Evolutionary conservation across 2,888 invertebrate genomes (phyloP).

Genomic region (Diaperis boleti): DNA sequence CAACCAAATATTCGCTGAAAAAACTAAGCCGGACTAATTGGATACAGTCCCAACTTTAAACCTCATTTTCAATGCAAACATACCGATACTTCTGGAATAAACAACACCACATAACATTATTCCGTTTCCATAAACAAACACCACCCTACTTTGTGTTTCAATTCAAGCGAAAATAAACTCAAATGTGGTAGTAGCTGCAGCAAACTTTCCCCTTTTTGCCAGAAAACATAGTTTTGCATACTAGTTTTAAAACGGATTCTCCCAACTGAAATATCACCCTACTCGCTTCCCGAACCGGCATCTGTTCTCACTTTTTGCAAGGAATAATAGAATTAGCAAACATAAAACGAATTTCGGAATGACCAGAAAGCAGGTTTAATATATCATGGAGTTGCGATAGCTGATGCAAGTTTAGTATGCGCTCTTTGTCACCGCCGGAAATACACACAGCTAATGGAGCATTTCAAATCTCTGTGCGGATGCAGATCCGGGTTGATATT

Average conservation of each 20-base stretch:
- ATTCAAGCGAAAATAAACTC: not conserved
- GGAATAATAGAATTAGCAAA: not conserved
- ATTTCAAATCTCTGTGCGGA: constrained; percentile 5
- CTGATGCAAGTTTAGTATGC: not conserved
- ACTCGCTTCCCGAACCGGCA: not conserved
- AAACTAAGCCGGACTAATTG: too few species aligned
- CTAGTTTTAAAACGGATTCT: not conserved
- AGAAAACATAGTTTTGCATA: not conserved
- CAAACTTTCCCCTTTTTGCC: not conserved
- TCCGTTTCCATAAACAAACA: too few species aligned
- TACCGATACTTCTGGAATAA: too few species aligned
- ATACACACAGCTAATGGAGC: constrained; percentile 7
- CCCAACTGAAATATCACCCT: not conserved
- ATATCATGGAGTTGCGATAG: constrained; percentile 1
- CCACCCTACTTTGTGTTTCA: too few species aligned
- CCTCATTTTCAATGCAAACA: too few species aligned
- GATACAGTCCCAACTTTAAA: too few species aligned
- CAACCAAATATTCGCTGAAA: too few species aligned
- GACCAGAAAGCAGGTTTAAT: not conserved
- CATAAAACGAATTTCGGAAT: constrained; percentile 3
- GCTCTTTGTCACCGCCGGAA: not conserved
- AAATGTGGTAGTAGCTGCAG: not conserved
- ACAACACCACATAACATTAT: too few species aligned
- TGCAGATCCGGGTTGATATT: constrained; percentile 9
- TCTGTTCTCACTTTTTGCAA: not conserved